A percentile compares a stretch with the other conserved stretches of the same genome.
Evolutionary conservation across 2,797 vertebrate species (phyloP).

Genomic region (Rhabdomys pumilio): DNA sequence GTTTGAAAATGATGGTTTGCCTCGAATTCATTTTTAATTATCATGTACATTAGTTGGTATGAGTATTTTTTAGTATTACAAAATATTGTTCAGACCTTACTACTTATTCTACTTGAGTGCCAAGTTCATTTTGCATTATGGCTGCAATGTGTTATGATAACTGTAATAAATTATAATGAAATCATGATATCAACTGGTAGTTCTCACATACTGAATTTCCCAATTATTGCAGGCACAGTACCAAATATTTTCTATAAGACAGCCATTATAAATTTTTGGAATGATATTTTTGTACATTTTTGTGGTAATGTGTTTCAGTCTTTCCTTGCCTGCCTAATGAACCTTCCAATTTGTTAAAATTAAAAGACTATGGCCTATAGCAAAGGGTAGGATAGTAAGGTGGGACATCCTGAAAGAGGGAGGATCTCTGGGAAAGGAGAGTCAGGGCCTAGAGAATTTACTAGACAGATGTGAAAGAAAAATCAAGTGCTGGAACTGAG

Average conservation of each 20-base stretch:
- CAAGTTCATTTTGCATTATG: neutral
- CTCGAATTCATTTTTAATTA: constrained; percentile 5
- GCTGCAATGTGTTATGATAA: neutral
- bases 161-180: neutral
- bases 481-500: neutral
- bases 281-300: neutral
- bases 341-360: neutral
- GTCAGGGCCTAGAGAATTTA: neutral
- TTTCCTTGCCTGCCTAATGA: neutral
- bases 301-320: neutral
- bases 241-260: neutral
- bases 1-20: neutral
- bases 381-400: neutral
- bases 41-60: neutral
- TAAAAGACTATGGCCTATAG: neutral
- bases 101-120: neutral
- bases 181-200: neutral
- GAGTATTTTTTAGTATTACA: constrained; percentile 22
- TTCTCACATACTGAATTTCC: neutral
- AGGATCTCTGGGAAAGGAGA: neutral
- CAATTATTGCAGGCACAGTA: neutral
- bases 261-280: neutral
- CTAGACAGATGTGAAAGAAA: neutral
- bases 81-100: neutral
- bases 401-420: neutral